phyloP scores from a whole-genome alignment of 2,888 invertebrate genomes.

The Buathra laborator region DNA sequence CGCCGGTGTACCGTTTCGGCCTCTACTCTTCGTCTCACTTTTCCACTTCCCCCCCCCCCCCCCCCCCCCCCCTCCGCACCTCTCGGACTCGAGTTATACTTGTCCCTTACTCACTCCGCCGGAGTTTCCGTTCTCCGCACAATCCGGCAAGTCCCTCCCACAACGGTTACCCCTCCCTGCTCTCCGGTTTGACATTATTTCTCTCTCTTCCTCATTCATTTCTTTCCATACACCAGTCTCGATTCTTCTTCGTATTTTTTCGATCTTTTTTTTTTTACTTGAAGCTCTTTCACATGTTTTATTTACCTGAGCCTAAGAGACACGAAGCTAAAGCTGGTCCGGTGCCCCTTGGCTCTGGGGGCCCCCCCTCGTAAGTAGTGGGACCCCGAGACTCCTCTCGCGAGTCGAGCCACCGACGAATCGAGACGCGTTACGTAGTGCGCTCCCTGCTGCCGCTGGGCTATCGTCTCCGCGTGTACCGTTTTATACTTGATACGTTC shows the following conservation, averaged over 20 bases:
- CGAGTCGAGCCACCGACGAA: constrained; percentile 50
- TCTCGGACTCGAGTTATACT: not conserved
- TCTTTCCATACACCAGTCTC: constrained; percentile 29
- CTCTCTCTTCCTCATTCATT: constrained; percentile 61
- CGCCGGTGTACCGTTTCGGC: constrained; percentile 69
- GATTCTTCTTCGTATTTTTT: constrained; percentile 36
- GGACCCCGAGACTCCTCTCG: constrained; percentile 52
- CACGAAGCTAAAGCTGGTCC: constrained; percentile 36
- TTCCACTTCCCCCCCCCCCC: constrained; percentile 18
- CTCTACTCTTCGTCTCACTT: constrained; percentile 46
- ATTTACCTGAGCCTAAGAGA: constrained; percentile 45
- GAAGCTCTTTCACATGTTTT: constrained; percentile 57
- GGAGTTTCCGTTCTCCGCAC: constrained; percentile 44
- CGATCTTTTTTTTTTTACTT: not conserved
- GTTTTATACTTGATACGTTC: not conserved
- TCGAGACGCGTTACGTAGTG: constrained; percentile 60
- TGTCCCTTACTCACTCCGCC: constrained; percentile 29
- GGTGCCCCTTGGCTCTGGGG: constrained; percentile 15
- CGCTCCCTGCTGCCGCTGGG: constrained; percentile 49
- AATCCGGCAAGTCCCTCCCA: constrained; percentile 54
- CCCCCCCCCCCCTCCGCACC: constrained; percentile 8
- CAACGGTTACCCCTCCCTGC: constrained; percentile 38
- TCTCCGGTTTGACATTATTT: constrained; percentile 39
- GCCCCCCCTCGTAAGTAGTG: constrained; percentile 36
- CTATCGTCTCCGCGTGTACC: constrained; percentile 9